Base-by-base conservation (phyloP, 2,113 vertebrate species). In the Ptilorrhoa leucosticta region DNA sequence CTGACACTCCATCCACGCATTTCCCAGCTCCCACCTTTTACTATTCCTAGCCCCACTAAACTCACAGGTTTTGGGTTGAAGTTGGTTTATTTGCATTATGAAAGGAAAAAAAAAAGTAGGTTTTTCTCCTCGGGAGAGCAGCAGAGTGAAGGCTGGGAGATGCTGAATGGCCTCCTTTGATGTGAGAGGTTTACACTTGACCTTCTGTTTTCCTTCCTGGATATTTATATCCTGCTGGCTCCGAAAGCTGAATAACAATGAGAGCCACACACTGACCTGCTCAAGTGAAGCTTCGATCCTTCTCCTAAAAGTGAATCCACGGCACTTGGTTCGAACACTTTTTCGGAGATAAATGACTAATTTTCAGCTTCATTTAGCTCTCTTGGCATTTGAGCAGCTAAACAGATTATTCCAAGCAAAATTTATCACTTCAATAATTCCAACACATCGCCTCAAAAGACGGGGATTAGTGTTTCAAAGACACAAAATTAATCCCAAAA, bases 171-270 rank as follows among this genome's bases (percentile, higher is more conserved):
- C 31, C 58, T 75, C 84, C 57, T 90, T 66, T 73, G 47, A 90
- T 80, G n/a, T 2, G 48, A 90, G 88, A 80, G 63, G 26, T 80
- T 94, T 94, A 57, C 71, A 88, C 66, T 31, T 63, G 75, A 94
- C 95, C 85, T 94, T 73, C 79, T 86, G 1, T 51, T 92, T 94
- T 92, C 71, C 76, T 92, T 83, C 76, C 64, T 70, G 60, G 71
- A 17, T 86, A 92, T 88, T 94, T 92, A 80, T 69, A 86, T 35
- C 87, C 82, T 6, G 11, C 11, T 65, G 85, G 70, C 71, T 92
- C 54, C 22, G 1, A 77, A 47, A 72, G 51, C 23, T 21, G 26
- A 86, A 33, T 61, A 58, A 42, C 58, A 90, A 39, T 19, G 70
- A 2, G 12, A 72, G 35, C 17, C 7, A 3, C 40, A 44, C 11